Conservation (phyloP, 2,888 invertebrate genomes). For the Aleiodes testaceus region DNA sequence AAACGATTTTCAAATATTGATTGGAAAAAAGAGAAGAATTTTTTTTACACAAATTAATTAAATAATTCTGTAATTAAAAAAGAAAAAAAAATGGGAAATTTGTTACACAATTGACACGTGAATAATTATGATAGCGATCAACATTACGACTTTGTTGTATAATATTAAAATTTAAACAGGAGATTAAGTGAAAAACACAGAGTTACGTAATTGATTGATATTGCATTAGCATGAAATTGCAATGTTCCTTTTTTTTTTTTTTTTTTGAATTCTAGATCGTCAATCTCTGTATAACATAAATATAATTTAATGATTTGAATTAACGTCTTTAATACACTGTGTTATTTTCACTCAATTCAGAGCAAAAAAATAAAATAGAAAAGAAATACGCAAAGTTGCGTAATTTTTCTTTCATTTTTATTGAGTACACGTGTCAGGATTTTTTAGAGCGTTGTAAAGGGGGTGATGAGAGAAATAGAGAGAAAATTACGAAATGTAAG, state of each 20-base stretch:
- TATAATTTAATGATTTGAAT: conserved; percentile 20
- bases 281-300: conserved; percentile 8
- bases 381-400: conserved; percentile 4
- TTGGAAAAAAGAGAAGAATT: no score
- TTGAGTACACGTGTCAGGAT: background rate
- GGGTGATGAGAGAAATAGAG: background rate
- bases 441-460: background rate
- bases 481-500: conserved; percentile 14
- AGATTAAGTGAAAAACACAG: conserved; percentile 2
- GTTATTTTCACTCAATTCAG: conserved; percentile 24
- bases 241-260: background rate
- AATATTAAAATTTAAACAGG: conserved; percentile 10
- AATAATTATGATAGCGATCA: conserved; percentile 16
- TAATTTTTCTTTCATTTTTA: conserved; percentile 15
- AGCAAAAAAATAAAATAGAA: background rate
- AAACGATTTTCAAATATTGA: no score
- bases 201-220: conserved; percentile 24
- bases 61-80: conserved; percentile 1
- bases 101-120: conserved; percentile 3
- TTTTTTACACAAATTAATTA: no score
- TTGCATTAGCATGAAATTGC: conserved; percentile 13
- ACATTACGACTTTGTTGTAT: conserved; percentile 9
- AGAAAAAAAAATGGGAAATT: background rate
- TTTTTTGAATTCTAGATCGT: conserved; percentile 11
- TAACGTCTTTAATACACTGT: background rate